Evolutionary conservation across 1,140 invertebrate genomes (phyloP).

Genomic region (Drosophila ironensis): DNA sequence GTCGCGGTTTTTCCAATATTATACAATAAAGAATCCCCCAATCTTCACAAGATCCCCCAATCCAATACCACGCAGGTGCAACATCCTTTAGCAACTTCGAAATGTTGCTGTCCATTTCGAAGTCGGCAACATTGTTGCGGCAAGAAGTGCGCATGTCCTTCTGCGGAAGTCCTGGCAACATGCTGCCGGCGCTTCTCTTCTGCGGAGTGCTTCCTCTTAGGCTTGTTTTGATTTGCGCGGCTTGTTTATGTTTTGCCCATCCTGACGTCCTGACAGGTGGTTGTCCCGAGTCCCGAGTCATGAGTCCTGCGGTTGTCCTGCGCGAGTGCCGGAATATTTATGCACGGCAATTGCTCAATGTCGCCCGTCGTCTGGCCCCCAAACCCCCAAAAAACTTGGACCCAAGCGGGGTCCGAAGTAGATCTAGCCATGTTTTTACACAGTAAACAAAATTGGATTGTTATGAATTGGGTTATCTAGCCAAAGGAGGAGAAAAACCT

Average conservation of each 20-base stretch:
- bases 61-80: constrained; percentile 41
- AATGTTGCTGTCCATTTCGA: constrained; percentile 34
- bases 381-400: constrained; percentile 18
- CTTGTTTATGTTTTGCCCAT: constrained; percentile 63
- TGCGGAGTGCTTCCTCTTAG: background rate
- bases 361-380: constrained; percentile 45
- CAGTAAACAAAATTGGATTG: background rate
- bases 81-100: constrained; percentile 12
- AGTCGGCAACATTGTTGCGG: constrained; percentile 33
- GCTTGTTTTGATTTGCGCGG: constrained; percentile 62
- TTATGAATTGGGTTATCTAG: too few relatives aligned
- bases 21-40: background rate
- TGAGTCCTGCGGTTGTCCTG: background rate
- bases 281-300: constrained; percentile 3
- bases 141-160: constrained; percentile 20
- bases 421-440: constrained; percentile 10
- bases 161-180: constrained; percentile 16
- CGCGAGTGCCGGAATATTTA: constrained; percentile 55
- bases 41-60: background rate
- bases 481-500: too few relatives aligned
- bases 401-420: background rate
- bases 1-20: too few relatives aligned
- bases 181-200: constrained; percentile 15
- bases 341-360: constrained; percentile 73
- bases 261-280: constrained; percentile 56